These are phyloP conservation scores for Charaxes varanes DNA, from an alignment of 1,140 invertebrate species.

Conservation along the genomic window DNA sequence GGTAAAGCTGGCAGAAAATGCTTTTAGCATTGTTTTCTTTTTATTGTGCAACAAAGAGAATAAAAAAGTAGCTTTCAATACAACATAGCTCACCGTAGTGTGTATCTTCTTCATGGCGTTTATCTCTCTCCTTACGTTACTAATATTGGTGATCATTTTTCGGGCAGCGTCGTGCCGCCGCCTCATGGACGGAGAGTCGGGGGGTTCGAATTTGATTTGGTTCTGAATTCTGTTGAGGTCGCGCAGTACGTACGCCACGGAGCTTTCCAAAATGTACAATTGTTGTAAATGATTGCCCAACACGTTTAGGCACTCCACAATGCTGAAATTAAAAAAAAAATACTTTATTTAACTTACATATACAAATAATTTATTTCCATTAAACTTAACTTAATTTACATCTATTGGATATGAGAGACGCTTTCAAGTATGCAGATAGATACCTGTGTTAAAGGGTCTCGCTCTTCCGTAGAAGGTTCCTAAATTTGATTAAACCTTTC, in stretches of 20 bases:
- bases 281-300: slow-evolving; percentile 58
- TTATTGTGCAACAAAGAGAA: too few relatives aligned
- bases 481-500: too few relatives aligned
- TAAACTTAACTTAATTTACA: neutral
- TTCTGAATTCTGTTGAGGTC: slow-evolving; percentile 43
- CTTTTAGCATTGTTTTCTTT: too few relatives aligned
- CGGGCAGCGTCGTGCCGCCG: slow-evolving; percentile 34
- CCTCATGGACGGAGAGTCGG: slow-evolving; percentile 34
- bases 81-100: slow-evolving; percentile 42
- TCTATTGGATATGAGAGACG: neutral
- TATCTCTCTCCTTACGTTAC: slow-evolving; percentile 45
- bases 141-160: slow-evolving; percentile 43
- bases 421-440: too few relatives aligned
- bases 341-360: too few relatives aligned
- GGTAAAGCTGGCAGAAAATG: too few relatives aligned
- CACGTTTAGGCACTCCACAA: slow-evolving; percentile 51
- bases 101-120: slow-evolving; percentile 40
- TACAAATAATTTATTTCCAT: too few relatives aligned
- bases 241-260: slow-evolving; percentile 46
- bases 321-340: slow-evolving; percentile 40
- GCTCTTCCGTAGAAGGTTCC: too few relatives aligned
- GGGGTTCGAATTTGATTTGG: slow-evolving; percentile 51
- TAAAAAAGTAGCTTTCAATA: too few relatives aligned
- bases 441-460: too few relatives aligned
- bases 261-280: slow-evolving; percentile 55